phyloP scores from a whole-genome alignment of 53 echinoderm and acorn worm species.

The Patiria pectinifera region DNA sequence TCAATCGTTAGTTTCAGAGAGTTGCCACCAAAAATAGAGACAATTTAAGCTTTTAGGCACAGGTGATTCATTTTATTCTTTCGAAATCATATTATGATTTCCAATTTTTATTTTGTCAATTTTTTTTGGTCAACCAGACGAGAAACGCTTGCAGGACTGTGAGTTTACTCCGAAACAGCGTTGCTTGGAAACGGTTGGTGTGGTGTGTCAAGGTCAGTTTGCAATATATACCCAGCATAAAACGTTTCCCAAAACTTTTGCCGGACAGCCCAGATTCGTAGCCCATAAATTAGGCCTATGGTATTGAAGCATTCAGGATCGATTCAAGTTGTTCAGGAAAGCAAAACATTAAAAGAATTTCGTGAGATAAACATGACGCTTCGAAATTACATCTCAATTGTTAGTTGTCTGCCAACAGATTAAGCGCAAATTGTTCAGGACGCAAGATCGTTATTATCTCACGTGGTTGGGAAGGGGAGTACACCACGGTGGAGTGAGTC shows the following conservation, averaged over 20 bases:
- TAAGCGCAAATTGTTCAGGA: no score
- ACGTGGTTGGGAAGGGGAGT: not conserved
- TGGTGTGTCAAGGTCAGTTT: conserved; percentile 63
- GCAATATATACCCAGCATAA: not conserved
- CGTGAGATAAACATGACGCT: no score
- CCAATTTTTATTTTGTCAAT: not conserved
- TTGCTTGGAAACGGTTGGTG: conserved; percentile 58
- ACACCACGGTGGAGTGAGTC: not conserved
- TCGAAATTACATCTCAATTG: no score
- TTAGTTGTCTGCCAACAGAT: no score
- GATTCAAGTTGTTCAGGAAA: no score
- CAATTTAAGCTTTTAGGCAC: no score
- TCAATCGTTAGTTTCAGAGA: no score
- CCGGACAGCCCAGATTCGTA: no score
- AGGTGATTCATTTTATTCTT: not conserved
- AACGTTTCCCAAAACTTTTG: not conserved
- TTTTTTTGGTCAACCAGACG: conserved; percentile 46
- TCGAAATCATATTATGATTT: not conserved
- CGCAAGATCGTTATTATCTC: not conserved
- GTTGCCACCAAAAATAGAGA: no score
- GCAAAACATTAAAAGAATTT: no score
- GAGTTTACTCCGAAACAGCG: conserved; percentile 27
- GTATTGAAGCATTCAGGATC: no score
- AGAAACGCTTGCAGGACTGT: conserved; percentile 47
- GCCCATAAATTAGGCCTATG: no score